Evolutionary conservation across 1,140 invertebrate genomes (phyloP).

Genomic region (Heliconius hermathena): DNA sequence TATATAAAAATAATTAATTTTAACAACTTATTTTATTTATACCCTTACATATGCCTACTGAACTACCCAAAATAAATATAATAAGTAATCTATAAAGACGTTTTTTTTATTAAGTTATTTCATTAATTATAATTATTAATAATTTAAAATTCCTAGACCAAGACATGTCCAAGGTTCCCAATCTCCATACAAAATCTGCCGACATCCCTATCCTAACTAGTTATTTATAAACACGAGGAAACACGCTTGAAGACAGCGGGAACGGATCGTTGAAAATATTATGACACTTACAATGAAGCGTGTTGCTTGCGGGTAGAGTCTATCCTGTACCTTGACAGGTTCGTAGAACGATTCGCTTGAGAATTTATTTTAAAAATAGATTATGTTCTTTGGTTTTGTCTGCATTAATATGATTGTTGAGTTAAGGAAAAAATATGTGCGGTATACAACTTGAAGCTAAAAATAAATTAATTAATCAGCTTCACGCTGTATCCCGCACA

Average conservation of each 20-base stretch:
- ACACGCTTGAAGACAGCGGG: slow-evolving; percentile 15
- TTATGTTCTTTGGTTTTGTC: background rate
- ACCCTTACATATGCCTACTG: too few species aligned
- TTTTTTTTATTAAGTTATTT: too few species aligned
- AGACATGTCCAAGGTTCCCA: background rate
- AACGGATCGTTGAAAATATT: slow-evolving; percentile 16
- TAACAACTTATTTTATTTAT: too few species aligned
- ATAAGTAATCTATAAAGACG: background rate
- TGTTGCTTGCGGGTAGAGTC: slow-evolving; percentile 20
- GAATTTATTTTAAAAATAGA: background rate
- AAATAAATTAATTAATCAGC: too few species aligned
- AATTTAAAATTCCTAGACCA: background rate
- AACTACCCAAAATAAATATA: background rate
- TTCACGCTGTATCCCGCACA: too few species aligned
- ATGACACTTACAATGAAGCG: slow-evolving; percentile 22
- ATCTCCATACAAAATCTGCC: background rate
- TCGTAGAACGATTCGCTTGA: background rate
- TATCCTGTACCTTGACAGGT: background rate
- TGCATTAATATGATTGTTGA: background rate
- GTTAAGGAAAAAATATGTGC: background rate
- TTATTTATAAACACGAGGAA: slow-evolving; percentile 21
- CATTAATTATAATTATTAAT: too few species aligned
- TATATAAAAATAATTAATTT: too few species aligned
- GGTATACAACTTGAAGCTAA: too few species aligned
- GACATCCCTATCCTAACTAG: background rate